Percentiles rank a stretch among this genome's conserved stretches.
Evolutionary conservation across 2,888 invertebrate species (phyloP).

Genomic region (Oscheius sp.): DNA sequence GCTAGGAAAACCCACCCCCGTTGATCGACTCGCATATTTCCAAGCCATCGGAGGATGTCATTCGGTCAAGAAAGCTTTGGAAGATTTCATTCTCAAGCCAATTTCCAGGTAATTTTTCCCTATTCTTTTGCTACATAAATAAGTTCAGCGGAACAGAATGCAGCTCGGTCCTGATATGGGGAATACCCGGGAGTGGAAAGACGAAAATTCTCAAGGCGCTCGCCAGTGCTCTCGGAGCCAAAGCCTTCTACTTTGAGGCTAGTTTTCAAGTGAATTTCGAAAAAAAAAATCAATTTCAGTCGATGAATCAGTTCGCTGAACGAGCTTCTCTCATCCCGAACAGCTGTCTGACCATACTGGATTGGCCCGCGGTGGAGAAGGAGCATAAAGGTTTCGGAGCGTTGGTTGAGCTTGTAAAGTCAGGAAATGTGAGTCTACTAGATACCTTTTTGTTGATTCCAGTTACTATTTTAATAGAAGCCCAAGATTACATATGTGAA

Average conservation of each 20-base stretch:
- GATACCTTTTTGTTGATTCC: neutral
- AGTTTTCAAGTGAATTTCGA: neutral
- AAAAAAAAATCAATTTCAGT: conserved; percentile 19
- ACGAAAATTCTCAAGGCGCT: conserved; percentile 56
- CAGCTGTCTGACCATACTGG: conserved; percentile 40
- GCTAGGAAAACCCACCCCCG: neutral
- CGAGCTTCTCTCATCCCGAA: conserved; percentile 2
- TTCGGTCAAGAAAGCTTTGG: conserved; percentile 42
- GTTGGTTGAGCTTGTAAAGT: conserved; percentile 31
- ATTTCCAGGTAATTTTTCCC: conserved; percentile 36
- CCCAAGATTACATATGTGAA: too few relatives aligned
- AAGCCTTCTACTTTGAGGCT: conserved; percentile 38
- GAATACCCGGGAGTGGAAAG: conserved; percentile 68
- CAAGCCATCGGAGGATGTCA: conserved; percentile 41
- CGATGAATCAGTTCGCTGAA: conserved; percentile 39
- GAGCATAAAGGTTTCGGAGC: conserved; percentile 41
- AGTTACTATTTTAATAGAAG: neutral
- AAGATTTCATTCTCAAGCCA: conserved; percentile 42
- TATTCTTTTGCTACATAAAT: neutral
- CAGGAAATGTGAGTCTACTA: conserved; percentile 40
- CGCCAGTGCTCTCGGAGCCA: conserved; percentile 39
- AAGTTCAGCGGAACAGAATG: conserved; percentile 41
- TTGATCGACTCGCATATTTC: conserved; percentile 9
- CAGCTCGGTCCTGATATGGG: conserved; percentile 62
- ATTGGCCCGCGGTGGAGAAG: conserved; percentile 45